Conservation (phyloP, 2,888 invertebrate species). For the Cyclophora punctaria region DNA sequence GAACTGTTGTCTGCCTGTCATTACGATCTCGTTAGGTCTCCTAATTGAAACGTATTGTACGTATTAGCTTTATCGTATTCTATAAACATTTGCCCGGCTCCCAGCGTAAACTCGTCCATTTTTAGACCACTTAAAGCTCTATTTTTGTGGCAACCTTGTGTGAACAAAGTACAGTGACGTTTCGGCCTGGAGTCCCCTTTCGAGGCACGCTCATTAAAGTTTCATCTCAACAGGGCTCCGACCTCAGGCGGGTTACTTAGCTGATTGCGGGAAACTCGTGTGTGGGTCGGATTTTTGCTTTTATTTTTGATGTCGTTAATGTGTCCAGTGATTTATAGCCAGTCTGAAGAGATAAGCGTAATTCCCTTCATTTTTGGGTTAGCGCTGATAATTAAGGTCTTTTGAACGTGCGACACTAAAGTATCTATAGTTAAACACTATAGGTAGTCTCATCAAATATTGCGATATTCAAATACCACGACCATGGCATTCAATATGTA, state of each 20-base stretch:
- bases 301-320: constrained; percentile 18
- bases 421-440: no score
- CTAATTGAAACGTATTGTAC: constrained; percentile 3
- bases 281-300: constrained; percentile 12
- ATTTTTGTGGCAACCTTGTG: constrained; percentile 12
- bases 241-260: constrained; percentile 10
- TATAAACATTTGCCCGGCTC: constrained; percentile 6
- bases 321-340: constrained; percentile 16
- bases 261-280: constrained; percentile 18
- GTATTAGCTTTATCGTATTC: constrained; percentile 9
- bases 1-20: background rate
- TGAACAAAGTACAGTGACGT: constrained; percentile 6
- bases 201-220: constrained; percentile 21
- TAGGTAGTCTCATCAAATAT: no score
- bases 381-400: constrained; percentile 1
- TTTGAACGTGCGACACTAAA: no score
- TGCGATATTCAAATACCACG: no score
- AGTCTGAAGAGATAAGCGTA: constrained; percentile 2
- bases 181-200: constrained; percentile 13
- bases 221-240: constrained; percentile 20
- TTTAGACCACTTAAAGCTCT: constrained; percentile 9
- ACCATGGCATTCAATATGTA: no score
- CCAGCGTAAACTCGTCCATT: constrained; percentile 7
- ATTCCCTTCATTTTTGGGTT: constrained; percentile 8
- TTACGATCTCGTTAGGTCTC: background rate